phyloP scores from a whole-genome alignment of 2,113 vertebrate genomes.

The Gymnobelideus leadbeateri region DNA sequence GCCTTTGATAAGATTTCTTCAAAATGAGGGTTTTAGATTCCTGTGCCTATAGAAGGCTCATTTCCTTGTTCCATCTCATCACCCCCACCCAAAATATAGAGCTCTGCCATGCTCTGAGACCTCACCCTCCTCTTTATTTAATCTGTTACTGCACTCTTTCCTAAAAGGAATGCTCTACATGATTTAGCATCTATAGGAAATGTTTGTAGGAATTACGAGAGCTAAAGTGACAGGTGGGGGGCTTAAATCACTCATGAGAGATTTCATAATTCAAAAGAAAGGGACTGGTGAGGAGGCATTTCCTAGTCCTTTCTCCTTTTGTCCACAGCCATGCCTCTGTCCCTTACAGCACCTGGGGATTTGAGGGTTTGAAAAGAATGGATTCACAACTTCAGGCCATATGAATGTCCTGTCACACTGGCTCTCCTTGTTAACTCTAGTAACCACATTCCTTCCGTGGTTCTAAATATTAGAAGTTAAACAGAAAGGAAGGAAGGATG shows the following conservation, averaged over 20 bases:
- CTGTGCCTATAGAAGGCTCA: not conserved
- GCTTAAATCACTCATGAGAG: slow-evolving; percentile 29
- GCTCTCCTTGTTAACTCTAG: not conserved
- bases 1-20: not conserved
- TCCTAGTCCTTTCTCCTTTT: not conserved
- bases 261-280: slow-evolving; percentile 38
- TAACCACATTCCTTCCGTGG: not conserved
- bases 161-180: not conserved
- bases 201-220: not conserved
- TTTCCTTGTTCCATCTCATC: slow-evolving; percentile 28
- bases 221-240: slow-evolving; percentile 28
- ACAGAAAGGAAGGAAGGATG: not conserved
- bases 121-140: not conserved
- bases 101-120: slow-evolving; percentile 38
- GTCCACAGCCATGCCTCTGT: not conserved
- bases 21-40: slow-evolving; percentile 21
- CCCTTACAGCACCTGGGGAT: not conserved
- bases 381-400: not conserved
- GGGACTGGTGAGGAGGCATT: slow-evolving; percentile 21
- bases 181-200: not conserved
- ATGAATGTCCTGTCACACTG: not conserved
- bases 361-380: not conserved
- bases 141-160: not conserved
- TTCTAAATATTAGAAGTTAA: slow-evolving; percentile 3
- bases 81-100: not conserved